Conservation (phyloP, 1,140 invertebrate species). For the Drosophila takahashii region DNA sequence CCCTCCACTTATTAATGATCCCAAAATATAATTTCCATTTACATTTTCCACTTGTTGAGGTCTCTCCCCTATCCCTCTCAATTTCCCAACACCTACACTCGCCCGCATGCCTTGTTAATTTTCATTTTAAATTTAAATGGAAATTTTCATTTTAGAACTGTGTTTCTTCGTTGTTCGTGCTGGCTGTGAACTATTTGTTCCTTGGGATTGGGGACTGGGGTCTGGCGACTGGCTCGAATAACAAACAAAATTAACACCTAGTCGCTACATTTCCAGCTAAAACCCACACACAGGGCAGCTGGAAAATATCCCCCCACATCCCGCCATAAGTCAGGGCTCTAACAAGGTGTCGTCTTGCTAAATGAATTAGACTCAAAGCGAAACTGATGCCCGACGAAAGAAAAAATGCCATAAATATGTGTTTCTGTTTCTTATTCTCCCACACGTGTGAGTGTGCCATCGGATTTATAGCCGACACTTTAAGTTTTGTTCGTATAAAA, state of each 20-base stretch:
- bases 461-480: constrained; percentile 70
- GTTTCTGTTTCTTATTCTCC: constrained; percentile 9
- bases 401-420: constrained; percentile 47
- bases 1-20: not conserved
- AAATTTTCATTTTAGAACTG: constrained; percentile 28
- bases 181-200: constrained; percentile 56
- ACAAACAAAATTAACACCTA: constrained; percentile 78
- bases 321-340: constrained; percentile 50
- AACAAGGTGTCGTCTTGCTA: constrained; percentile 80
- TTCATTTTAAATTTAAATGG: constrained; percentile 29
- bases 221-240: constrained; percentile 12
- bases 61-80: not conserved
- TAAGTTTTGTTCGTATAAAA: constrained; percentile 65
- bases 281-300: constrained; percentile 30
- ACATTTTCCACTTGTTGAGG: constrained; percentile 22
- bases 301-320: constrained; percentile 20
- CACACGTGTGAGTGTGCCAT: constrained; percentile 15
- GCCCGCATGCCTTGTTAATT: constrained; percentile 66
- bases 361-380: constrained; percentile 66
- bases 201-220: constrained; percentile 1
- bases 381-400: constrained; percentile 16
- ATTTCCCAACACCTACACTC: constrained; percentile 19
- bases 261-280: constrained; percentile 76
- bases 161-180: constrained; percentile 32
- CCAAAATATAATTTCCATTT: constrained; percentile 29